Evolutionary conservation across 2,113 vertebrate genomes (phyloP), one percentile per base, ranked within the genome.

Genomic region (Amblyornis subalaris): DNA sequence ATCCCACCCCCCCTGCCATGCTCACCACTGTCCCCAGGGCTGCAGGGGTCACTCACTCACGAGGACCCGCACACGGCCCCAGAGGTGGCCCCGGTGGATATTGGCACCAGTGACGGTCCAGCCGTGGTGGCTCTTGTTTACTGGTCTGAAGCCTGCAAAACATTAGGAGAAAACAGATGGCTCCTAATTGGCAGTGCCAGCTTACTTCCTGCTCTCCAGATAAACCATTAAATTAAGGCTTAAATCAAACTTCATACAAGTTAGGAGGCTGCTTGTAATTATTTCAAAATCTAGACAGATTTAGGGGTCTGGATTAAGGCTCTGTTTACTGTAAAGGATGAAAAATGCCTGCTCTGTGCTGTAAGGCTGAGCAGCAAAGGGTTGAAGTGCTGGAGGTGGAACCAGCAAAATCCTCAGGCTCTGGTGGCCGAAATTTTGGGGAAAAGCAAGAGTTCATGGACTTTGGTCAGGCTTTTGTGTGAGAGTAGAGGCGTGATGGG

Each of bases 121-220:
- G 69, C 79, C 3, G 1, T 29, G 72, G 67, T 75, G 54, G 83
- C 66, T 77, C 55, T 36, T 65, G 36, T 75, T 78, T 73, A 25
- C 57, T 83, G 83, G 9, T 78, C 67, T 48, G 92, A 48, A 92
- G 92, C 85, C 90, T 88, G 88, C 50, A 60, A 70, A 86, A 76
- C 71, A 83, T 95, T 83, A 93, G 82, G 64, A 33, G 44, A 58
- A 95, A 96, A 53, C 95, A 96, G 95, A 96, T 93, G 94, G 82
- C 95, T 85, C 75, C 72, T 94, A 91, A 94, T 93, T 94, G 95
- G 85, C 95, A 90, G 83, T 6, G 16, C 88, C 75, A 62, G 79
- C 72, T 95, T 74, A 50, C 79, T 88, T 92, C 85, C 95, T 95
- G 88, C 79, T 95, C 69, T 83, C 88, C 85, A 88, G 88, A 90